These are phyloP conservation scores for Troides aeacus DNA, from an alignment of 2,888 invertebrate species.

Conservation along the genomic window DNA sequence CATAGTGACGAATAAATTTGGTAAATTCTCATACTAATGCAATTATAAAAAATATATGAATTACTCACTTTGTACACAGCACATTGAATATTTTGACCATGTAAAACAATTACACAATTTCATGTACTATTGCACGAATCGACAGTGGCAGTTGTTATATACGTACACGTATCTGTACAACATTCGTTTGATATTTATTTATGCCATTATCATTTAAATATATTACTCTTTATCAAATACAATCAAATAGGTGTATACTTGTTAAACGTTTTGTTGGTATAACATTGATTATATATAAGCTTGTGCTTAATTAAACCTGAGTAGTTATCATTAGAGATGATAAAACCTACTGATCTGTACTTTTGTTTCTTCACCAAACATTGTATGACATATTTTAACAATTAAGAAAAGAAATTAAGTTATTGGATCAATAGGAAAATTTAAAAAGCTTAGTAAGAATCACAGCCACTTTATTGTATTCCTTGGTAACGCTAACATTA, in stretches of 20 bases:
- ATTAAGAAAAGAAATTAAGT: neutral
- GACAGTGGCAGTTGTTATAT: neutral
- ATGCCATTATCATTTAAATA: conserved; percentile 7
- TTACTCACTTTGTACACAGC: conserved; percentile 51
- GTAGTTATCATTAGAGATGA: too few species aligned
- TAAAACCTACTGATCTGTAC: too few species aligned
- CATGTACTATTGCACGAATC: neutral
- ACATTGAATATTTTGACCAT: conserved; percentile 51
- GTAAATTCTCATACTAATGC: neutral
- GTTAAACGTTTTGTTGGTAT: too few species aligned
- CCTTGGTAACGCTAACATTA: neutral
- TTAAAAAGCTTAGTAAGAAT: conserved; percentile 28
- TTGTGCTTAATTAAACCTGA: neutral
- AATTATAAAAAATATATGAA: neutral
- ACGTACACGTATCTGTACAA: neutral
- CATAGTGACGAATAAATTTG: neutral
- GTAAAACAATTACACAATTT: conserved; percentile 18
- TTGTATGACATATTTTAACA: neutral
- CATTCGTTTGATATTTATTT: neutral
- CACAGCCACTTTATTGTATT: conserved; percentile 57
- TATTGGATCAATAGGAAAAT: neutral
- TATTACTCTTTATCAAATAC: conserved; percentile 29
- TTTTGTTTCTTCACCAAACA: too few species aligned
- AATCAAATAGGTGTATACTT: conserved; percentile 18
- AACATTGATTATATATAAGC: neutral